A percentile compares a stretch with the other conserved stretches of the same genome.
These are phyloP conservation scores for Zaprionus obscuricornis DNA, from an alignment of 2,888 invertebrate species.

Conservation along the genomic window DNA sequence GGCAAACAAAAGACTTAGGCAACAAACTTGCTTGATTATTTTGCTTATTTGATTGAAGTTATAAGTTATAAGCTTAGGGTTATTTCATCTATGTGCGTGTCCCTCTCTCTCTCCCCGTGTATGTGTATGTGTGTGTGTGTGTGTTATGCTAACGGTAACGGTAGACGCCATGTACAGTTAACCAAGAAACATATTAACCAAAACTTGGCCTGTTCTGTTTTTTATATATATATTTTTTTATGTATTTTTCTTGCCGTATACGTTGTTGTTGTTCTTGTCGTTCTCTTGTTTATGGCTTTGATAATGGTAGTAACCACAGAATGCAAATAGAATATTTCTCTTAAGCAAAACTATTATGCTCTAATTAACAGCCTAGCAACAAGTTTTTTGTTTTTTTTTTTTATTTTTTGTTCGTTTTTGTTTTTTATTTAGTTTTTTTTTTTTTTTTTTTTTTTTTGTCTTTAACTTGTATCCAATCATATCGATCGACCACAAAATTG, in stretches of 20 bases:
- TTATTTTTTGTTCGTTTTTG: not conserved
- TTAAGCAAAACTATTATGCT: constrained; percentile 50
- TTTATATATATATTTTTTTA: no score
- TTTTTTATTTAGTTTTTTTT: not conserved
- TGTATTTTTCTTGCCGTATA: not conserved
- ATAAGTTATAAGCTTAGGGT: constrained; percentile 23
- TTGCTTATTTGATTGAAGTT: constrained; percentile 54
- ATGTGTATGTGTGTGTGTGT: constrained; percentile 8
- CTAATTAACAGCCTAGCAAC: constrained; percentile 57
- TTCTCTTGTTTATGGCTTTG: constrained; percentile 11
- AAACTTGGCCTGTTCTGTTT: constrained; percentile 16
- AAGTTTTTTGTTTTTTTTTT: constrained; percentile 6
- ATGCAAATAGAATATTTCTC: constrained; percentile 47
- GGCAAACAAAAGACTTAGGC: constrained; percentile 66
- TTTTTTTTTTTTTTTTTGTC: not conserved
- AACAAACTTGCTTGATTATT: constrained; percentile 64
- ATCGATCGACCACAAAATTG: constrained; percentile 61
- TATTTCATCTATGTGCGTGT: constrained; percentile 25
- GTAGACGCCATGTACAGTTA: constrained; percentile 52
- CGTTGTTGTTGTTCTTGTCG: no score
- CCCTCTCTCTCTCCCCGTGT: constrained; percentile 14
- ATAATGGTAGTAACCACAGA: constrained; percentile 36
- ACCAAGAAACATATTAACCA: constrained; percentile 26
- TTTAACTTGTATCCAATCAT: constrained; percentile 22
- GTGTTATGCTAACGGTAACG: constrained; percentile 43